These are phyloP conservation scores for Apis florea DNA, from an alignment of 1,140 invertebrate genomes.

Conservation along the genomic window DNA sequence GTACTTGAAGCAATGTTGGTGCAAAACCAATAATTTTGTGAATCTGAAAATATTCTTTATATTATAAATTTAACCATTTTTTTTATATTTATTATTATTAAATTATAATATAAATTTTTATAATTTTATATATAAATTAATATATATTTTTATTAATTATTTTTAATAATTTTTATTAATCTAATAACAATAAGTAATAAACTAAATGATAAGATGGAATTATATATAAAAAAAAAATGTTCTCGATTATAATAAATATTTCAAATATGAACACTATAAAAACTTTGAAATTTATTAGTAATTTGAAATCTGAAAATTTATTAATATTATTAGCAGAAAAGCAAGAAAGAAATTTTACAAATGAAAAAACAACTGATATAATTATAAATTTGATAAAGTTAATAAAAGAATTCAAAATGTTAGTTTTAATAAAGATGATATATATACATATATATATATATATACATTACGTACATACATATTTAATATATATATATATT, in stretches of 20 bases:
- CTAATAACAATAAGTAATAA: neutral
- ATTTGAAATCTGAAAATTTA: neutral
- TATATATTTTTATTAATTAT: neutral
- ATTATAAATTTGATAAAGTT: constrained; percentile 31
- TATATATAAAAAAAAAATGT: neutral
- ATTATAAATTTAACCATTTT: neutral
- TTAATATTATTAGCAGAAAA: neutral
- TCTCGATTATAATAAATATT: neutral
- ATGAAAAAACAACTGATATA: neutral
- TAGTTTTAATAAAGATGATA: neutral
- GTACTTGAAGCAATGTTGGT: constrained; percentile 94
- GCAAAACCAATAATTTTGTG: constrained; percentile 98
- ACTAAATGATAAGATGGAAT: neutral
- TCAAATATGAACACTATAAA: neutral
- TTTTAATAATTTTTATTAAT: neutral
- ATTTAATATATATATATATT: neutral
- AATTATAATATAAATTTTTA: neutral
- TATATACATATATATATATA: neutral
- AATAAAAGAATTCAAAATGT: neutral
- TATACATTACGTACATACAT: neutral
- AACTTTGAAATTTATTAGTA: too few species aligned
- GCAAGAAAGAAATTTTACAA: neutral
- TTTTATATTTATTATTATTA: neutral
- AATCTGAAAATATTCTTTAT: constrained; percentile 83
- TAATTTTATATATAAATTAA: neutral